A percentile compares a stretch with the other conserved stretches of the same genome.
Conservation (phyloP, 1,140 invertebrate genomes). For the Drosophila bocki region DNA sequence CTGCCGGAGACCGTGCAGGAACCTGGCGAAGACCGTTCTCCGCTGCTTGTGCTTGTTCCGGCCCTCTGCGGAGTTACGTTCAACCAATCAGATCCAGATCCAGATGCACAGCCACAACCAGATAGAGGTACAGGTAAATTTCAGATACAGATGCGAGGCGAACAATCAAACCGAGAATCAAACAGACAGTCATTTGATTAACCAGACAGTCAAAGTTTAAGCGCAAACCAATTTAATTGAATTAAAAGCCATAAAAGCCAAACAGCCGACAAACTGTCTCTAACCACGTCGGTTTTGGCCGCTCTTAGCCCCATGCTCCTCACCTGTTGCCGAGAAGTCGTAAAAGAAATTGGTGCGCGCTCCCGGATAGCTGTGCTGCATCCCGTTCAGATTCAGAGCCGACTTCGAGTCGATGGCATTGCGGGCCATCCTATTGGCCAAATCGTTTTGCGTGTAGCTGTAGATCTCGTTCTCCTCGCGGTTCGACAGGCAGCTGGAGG, state of each 20-base stretch:
- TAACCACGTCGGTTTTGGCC: conserved; percentile 26
- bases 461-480: conserved; percentile 97
- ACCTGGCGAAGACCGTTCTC: conserved; percentile 79
- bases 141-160: conserved; percentile 19
- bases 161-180: conserved; percentile 66
- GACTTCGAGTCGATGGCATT: conserved; percentile 84
- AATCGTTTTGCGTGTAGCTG: conserved; percentile 88
- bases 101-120: background rate
- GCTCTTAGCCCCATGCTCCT: conserved; percentile 9
- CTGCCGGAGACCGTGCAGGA: conserved; percentile 77
- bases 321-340: conserved; percentile 85
- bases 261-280: conserved; percentile 64
- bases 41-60: conserved; percentile 82
- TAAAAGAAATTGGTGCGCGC: conserved; percentile 84
- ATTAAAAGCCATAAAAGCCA: conserved; percentile 81
- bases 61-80: conserved; percentile 57
- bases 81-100: conserved; percentile 26
- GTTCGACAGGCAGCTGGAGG: conserved; percentile 95
- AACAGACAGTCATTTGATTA: conserved; percentile 51
- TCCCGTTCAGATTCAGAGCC: conserved; percentile 82
- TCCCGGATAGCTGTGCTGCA: conserved; percentile 84
- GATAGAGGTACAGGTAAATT: background rate
- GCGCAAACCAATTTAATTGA: conserved; percentile 75
- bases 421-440: conserved; percentile 83
- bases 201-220: conserved; percentile 35